phyloP scores from a whole-genome alignment of 2,797 vertebrate species.

The Buphagus erythrorhynchus region DNA sequence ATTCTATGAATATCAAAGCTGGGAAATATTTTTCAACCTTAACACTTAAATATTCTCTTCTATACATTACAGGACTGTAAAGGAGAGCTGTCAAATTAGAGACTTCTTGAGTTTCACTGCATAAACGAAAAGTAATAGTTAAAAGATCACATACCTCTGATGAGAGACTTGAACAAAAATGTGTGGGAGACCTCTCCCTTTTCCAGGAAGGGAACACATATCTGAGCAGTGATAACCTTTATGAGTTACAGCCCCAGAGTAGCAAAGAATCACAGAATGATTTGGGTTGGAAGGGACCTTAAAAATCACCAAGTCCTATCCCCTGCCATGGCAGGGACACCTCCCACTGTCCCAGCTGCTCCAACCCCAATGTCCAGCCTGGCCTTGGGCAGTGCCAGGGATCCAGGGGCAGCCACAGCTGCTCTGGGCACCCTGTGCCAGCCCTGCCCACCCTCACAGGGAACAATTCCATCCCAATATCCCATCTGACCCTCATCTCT shows the following conservation, averaged over 20 bases:
- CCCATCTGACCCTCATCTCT: background rate
- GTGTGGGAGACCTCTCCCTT: background rate
- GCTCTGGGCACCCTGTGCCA: background rate
- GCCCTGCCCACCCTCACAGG: background rate
- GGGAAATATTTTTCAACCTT: background rate
- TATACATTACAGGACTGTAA: background rate
- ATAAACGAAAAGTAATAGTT: background rate
- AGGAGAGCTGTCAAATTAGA: background rate
- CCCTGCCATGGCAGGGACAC: background rate
- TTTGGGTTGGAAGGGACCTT: background rate
- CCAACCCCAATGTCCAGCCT: accelerated
- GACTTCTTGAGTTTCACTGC: background rate
- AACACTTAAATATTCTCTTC: background rate
- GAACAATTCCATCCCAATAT: too few species aligned
- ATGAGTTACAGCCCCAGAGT: background rate
- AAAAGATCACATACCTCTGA: background rate
- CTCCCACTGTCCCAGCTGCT: accelerated
- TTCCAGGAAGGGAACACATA: background rate
- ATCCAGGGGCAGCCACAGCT: background rate
- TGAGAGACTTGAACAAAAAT: background rate
- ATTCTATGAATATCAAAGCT: background rate
- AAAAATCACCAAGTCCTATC: accelerated
- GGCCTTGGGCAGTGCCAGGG: background rate
- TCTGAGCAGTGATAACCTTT: background rate
- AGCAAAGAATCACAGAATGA: too few species aligned